Base-by-base conservation (phyloP, 2,113 vertebrate species). In the Bos javanicus region DNA sequence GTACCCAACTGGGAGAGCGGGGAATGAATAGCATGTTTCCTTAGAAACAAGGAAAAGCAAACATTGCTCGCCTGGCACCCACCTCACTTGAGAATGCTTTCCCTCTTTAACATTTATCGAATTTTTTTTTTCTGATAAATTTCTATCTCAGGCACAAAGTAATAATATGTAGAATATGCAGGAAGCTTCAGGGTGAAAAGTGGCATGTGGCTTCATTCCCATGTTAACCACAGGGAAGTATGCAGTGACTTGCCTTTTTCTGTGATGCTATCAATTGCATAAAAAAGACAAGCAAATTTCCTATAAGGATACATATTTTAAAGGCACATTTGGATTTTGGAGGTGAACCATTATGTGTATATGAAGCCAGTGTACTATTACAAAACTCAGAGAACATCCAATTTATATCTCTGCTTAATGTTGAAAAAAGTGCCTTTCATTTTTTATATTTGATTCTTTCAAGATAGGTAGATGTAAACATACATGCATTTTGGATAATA, bases 271-370 rank as follows among this genome's bases (percentile, higher is more conserved):
- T 94, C 93, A 97, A 97, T 87, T 98, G 82, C 94, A 91, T 96
- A 92, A 98, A 97, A 97, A 97, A 84, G 33, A 83, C 96, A 96
- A 98, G 97, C 96, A 91, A 97, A 94, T 97, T 98, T 96, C 93
- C 91, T 83, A 39, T 81, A 56, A 86, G 81, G 97, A 80, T 14
- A 28, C 25, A n/a, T 56, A 54, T n/a, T 88, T 96, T 93, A 78
- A 56, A 92, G 87, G 33, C n/a, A 62, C 23, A 50, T 26, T 86
- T 94, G 39, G 12, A 48, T 83, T 89, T 97, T 89, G 81, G 4
- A 94, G 46, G 62, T 78, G 57, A 96, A 91, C 62, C 78, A 71
- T 74, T 81, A 9, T 33, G 11, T 71, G 2, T 94, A n/a, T 26
- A 80, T 71, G 64, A 56, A 67, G 30, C 91, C 81, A 87, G 90